A percentile compares a stretch with the other conserved stretches of the same genome.
Conservation (phyloP, 2,888 invertebrate species). For the Troides helena region DNA sequence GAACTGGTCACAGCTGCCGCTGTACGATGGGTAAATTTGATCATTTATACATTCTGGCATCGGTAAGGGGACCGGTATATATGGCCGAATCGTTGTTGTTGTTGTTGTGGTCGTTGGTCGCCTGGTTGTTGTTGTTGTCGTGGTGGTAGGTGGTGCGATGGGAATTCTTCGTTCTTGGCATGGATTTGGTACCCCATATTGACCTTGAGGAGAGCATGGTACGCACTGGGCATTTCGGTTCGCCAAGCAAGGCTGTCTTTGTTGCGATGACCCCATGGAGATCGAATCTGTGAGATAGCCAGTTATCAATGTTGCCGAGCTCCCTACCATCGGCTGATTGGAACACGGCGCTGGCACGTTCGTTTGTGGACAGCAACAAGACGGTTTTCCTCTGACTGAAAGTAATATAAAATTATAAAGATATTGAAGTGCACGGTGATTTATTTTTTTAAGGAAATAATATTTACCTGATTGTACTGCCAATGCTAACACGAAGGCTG, state of each 20-base stretch:
- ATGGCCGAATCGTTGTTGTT: neutral
- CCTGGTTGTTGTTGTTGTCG: neutral
- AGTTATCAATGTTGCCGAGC: no score
- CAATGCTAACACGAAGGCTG: constrained; percentile 1
- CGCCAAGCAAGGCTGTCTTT: neutral
- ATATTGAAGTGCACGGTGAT: neutral
- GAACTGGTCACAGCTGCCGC: constrained; percentile 19
- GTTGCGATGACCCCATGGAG: neutral
- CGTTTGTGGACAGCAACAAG: neutral
- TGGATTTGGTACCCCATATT: neutral
- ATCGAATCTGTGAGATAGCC: no score
- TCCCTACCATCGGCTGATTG: neutral
- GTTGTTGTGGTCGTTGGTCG: no score
- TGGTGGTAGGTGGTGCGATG: neutral
- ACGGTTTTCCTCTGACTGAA: neutral
- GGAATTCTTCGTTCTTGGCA: neutral
- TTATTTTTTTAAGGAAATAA: neutral
- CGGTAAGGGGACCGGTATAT: neutral
- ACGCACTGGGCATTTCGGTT: neutral
- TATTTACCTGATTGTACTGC: neutral
- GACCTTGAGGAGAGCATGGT: neutral
- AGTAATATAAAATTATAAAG: neutral
- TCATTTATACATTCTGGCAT: constrained; percentile 6
- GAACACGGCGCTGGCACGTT: neutral
- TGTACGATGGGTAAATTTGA: constrained; percentile 17